phyloP scores from a whole-genome alignment of 1,140 invertebrate genomes.

The Brachionus calyciflorus region DNA sequence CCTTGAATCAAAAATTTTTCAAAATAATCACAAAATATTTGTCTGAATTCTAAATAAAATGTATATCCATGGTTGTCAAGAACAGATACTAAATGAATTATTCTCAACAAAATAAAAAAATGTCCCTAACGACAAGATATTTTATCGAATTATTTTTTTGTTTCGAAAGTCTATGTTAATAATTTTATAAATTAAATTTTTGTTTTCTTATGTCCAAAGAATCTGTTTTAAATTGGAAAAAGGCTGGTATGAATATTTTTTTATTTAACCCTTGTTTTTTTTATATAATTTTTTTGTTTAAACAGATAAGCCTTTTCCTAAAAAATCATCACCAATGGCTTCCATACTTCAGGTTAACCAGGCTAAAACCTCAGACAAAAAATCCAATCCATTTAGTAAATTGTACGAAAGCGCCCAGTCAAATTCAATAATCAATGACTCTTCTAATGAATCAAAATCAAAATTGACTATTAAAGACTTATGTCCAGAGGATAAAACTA shows the following conservation, averaged over 20 bases:
- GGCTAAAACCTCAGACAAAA: background rate
- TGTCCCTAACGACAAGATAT: constrained; percentile 11
- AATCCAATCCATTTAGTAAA: background rate
- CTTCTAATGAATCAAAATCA: background rate
- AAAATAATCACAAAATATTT: background rate
- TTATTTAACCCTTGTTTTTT: background rate
- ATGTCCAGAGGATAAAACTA: constrained; percentile 53
- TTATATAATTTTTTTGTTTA: background rate
- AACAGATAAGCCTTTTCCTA: constrained; percentile 37
- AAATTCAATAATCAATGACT: background rate
- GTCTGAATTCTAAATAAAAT: background rate
- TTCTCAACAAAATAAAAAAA: background rate
- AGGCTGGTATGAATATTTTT: background rate
- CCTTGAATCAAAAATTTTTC: too few relatives aligned
- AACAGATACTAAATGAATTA: constrained; percentile 28
- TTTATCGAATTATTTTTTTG: background rate
- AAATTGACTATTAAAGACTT: constrained; percentile 51
- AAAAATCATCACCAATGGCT: background rate
- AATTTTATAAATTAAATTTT: too few relatives aligned
- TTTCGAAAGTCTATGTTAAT: too few relatives aligned
- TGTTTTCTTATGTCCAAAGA: constrained; percentile 8
- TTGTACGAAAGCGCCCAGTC: background rate
- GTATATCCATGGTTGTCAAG: constrained; percentile 38
- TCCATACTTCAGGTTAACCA: background rate
- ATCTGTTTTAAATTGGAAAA: background rate